Conservation (phyloP, 1,140 invertebrate genomes). For the Tribolium castaneum region DNA sequence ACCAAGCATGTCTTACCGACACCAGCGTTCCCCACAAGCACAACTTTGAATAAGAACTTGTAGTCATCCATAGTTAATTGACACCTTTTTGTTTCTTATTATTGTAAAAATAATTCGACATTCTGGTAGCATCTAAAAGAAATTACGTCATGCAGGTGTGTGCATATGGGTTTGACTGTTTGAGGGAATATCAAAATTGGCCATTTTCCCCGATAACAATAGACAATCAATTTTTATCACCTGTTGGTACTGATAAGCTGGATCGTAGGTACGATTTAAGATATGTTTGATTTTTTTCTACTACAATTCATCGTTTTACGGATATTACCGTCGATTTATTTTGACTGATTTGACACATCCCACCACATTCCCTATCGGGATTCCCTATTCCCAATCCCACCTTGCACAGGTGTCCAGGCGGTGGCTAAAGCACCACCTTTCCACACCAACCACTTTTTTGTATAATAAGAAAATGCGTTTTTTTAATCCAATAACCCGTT, state of each 20-base stretch:
- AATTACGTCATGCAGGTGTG: slow-evolving; percentile 49
- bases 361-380: slow-evolving; percentile 8
- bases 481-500: too few species aligned
- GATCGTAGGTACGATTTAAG: slow-evolving; percentile 6
- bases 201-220: neutral
- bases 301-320: neutral
- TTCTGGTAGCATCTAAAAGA: slow-evolving; percentile 40
- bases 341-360: slow-evolving; percentile 33
- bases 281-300: slow-evolving; percentile 9
- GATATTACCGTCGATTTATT: neutral
- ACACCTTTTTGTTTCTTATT: neutral
- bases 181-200: neutral
- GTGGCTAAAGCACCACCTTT: neutral
- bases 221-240: neutral
- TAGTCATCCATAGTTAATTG: slow-evolving; percentile 89
- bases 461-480: neutral
- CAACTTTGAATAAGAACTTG: slow-evolving; percentile 98
- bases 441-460: neutral
- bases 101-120: slow-evolving; percentile 37
- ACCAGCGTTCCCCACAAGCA: slow-evolving; percentile 93
- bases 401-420: neutral
- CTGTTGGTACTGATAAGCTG: slow-evolving; percentile 15
- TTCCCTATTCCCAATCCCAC: neutral
- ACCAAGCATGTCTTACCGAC: slow-evolving; percentile 96
- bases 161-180: slow-evolving; percentile 37